Conservation (phyloP, 92 coral and sea anemone species). For the Actinernus sp. region DNA sequence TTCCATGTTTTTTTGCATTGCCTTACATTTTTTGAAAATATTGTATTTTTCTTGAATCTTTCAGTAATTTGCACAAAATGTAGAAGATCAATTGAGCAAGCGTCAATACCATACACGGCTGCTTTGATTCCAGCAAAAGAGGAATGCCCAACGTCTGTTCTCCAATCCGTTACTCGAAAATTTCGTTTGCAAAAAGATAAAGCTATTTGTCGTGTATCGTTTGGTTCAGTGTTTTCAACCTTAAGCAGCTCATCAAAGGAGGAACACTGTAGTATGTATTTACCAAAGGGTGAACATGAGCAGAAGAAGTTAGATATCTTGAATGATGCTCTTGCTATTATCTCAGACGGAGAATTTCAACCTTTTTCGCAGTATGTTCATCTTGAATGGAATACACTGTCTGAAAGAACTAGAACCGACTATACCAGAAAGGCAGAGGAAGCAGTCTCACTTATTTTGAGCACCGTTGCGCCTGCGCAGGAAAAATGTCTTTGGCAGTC, state of each 20-base stretch:
- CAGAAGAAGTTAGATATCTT: slow-evolving; percentile 29
- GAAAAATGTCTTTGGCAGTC: slow-evolving; percentile 30
- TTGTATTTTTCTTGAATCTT: too few relatives aligned
- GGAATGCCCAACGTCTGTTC: too few relatives aligned
- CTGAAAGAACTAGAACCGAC: slow-evolving; percentile 20
- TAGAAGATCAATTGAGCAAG: too few relatives aligned
- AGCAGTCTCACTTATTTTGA: slow-evolving; percentile 26
- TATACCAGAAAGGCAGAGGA: slow-evolving; percentile 37
- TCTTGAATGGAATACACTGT: slow-evolving; percentile 27
- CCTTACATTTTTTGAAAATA: too few relatives aligned
- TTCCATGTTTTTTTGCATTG: too few relatives aligned
- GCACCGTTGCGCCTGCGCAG: slow-evolving; percentile 38
- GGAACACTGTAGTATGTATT: slow-evolving; percentile 42
- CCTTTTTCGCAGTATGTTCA: slow-evolving; percentile 32
- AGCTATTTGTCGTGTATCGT: slow-evolving; percentile 52
- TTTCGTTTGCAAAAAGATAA: too few relatives aligned
- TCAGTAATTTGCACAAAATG: too few relatives aligned
- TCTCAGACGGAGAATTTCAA: slow-evolving; percentile 30
- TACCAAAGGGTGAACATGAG: slow-evolving; percentile 57
- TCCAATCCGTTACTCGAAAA: too few relatives aligned
- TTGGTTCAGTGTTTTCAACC: slow-evolving; percentile 51
- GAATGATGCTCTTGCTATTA: slow-evolving; percentile 29
- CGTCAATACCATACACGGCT: too few relatives aligned
- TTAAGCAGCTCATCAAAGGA: slow-evolving; percentile 57
- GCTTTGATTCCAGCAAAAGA: too few relatives aligned